Percentiles rank a stretch among this genome's conserved stretches.
phyloP scores from a whole-genome alignment of 2,797 vertebrate genomes.

The Pseudocheirus occidentalis region DNA sequence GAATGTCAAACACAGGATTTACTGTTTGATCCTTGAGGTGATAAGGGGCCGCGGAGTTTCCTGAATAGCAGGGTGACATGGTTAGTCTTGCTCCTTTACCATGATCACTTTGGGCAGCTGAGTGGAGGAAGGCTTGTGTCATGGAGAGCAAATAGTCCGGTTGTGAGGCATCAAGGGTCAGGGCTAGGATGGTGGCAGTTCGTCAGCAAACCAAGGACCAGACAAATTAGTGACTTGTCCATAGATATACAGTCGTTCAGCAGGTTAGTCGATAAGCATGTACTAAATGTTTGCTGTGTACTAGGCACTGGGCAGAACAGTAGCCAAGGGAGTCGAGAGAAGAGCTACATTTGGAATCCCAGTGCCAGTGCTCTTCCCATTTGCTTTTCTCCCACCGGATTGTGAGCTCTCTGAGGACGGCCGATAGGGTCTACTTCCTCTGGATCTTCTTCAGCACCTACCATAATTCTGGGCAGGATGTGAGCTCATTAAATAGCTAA shows the following conservation, averaged over 20 bases:
- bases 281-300: not conserved
- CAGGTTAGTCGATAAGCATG: not conserved
- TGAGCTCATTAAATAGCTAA: not conserved
- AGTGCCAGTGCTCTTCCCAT: not conserved
- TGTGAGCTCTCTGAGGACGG: not conserved
- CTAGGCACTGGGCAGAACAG: fast-evolving
- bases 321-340: not conserved
- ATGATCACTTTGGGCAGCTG: not conserved
- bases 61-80: not conserved
- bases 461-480: not conserved
- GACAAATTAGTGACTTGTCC: no score
- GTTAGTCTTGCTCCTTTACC: not conserved
- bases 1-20: not conserved
- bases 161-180: not conserved
- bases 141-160: not conserved
- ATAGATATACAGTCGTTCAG: not conserved
- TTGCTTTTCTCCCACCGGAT: not conserved
- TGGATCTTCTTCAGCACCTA: not conserved
- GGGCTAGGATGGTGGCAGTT: not conserved
- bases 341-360: not conserved
- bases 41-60: not conserved
- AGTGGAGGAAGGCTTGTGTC: not conserved
- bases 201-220: not conserved
- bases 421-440: not conserved
- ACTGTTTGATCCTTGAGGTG: not conserved